Conservation (phyloP, 2,113 vertebrate species). For the Myanophis thanlyinensis region DNA sequence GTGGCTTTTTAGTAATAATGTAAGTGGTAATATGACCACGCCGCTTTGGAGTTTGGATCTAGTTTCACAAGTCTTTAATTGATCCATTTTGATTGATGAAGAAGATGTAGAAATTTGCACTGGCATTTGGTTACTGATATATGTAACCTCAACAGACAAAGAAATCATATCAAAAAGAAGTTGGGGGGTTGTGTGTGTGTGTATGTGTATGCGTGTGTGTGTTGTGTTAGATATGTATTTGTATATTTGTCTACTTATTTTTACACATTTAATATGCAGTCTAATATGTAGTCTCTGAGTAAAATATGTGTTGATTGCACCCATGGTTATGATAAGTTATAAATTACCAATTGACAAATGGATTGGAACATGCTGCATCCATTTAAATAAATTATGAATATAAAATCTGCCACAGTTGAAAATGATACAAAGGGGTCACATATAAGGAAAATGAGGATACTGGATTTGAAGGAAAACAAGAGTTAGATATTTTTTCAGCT, state of each 20-base stretch:
- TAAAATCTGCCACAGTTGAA: constrained; percentile 49
- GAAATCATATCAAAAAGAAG: constrained; percentile 54
- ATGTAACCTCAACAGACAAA: constrained; percentile 72
- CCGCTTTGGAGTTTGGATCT: constrained; percentile 73
- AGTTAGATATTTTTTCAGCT: constrained; percentile 39
- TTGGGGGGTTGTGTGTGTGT: neutral
- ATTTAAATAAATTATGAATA: constrained; percentile 42
- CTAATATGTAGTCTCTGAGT: constrained; percentile 44
- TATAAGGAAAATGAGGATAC: constrained; percentile 32
- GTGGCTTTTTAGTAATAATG: constrained; percentile 79
- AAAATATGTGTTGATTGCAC: constrained; percentile 61
- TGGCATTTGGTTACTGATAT: constrained; percentile 67
- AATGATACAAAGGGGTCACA: constrained; percentile 51
- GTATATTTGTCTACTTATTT: neutral
- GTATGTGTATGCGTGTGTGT: neutral
- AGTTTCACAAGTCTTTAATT: constrained; percentile 74
- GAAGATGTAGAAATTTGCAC: constrained; percentile 71
- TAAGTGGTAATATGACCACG: constrained; percentile 72
- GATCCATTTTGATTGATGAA: constrained; percentile 78
- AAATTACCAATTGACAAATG: constrained; percentile 36
- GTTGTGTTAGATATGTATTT: neutral
- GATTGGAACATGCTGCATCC: constrained; percentile 39
- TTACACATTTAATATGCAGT: constrained; percentile 40
- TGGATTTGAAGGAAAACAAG: constrained; percentile 21
- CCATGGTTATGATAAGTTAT: constrained; percentile 45